These are phyloP conservation scores for Nothocercus nigrocapillus DNA, from an alignment of 2,113 vertebrate genomes.

Conservation along the genomic window DNA sequence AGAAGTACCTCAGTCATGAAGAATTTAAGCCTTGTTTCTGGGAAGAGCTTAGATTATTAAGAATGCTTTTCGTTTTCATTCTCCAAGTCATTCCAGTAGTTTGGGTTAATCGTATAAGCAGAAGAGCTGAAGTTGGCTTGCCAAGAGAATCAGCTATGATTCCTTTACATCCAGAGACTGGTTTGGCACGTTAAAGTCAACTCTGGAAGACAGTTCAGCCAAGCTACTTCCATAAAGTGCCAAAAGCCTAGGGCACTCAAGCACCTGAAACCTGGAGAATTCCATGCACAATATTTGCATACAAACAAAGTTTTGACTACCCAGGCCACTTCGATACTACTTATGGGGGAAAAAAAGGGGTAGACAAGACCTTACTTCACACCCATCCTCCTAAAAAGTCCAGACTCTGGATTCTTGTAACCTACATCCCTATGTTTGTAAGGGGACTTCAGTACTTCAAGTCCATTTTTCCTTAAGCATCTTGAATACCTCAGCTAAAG, in stretches of 20 bases:
- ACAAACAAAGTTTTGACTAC: neutral
- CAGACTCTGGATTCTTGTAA: neutral
- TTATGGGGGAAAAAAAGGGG: neutral
- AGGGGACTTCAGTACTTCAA: neutral
- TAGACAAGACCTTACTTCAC: neutral
- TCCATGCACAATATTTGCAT: neutral
- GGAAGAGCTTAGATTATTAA: neutral
- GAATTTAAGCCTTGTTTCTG: neutral
- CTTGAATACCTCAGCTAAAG: neutral
- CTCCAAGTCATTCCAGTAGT: neutral
- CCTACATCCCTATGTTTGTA: neutral
- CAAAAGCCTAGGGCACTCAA: neutral
- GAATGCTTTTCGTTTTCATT: accelerated
- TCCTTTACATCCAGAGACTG: no score
- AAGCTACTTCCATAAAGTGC: neutral
- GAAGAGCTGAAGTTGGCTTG: neutral
- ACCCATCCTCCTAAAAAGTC: neutral
- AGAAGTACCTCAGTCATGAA: neutral
- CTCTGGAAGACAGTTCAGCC: neutral
- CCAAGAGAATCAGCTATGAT: no score
- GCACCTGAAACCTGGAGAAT: neutral
- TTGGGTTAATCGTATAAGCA: neutral
- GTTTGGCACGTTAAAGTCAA: no score
- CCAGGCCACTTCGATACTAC: neutral
- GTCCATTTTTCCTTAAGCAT: neutral